These are phyloP conservation scores for Palythoa heliodiscus DNA, from an alignment of 92 coral and sea anemone species.

Conservation along the genomic window DNA sequence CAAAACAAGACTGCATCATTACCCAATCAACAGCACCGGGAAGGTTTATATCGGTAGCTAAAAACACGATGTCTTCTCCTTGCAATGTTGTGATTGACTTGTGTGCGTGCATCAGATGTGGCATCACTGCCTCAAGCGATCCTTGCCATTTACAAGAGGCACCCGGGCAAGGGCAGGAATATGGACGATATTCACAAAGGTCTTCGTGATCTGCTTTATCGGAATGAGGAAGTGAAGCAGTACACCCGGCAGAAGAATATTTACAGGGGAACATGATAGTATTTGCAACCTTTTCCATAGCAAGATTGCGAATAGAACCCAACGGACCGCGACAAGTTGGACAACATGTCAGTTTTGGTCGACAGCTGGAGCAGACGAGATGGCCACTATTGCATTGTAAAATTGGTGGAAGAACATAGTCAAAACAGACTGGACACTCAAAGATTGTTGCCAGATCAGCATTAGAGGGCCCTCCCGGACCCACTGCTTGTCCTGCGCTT, in stretches of 20 bases:
- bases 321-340: slow-evolving; percentile 99
- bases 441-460: slow-evolving; percentile 98
- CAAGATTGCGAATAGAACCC: slow-evolving; percentile 97
- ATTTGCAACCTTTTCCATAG: slow-evolving; percentile 99
- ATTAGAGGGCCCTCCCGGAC: slow-evolving; percentile 89
- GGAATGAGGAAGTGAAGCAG: slow-evolving; percentile 86
- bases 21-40: slow-evolving; percentile 99
- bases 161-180: slow-evolving; percentile 99
- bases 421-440: slow-evolving; percentile 99
- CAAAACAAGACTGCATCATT: slow-evolving; percentile 99
- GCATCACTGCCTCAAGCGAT: slow-evolving; percentile 98
- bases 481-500: slow-evolving; percentile 30
- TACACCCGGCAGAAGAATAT: slow-evolving; percentile 93
- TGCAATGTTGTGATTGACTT: slow-evolving; percentile 99
- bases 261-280: slow-evolving; percentile 98
- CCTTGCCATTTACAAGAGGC: slow-evolving; percentile 99
- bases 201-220: slow-evolving; percentile 99
- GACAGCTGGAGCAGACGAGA: slow-evolving; percentile 98
- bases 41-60: slow-evolving; percentile 96
- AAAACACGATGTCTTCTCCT: slow-evolving; percentile 98
- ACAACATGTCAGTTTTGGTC: slow-evolving; percentile 98
- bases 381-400: slow-evolving; percentile 98
- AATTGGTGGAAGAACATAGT: slow-evolving; percentile 97
- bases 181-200: slow-evolving; percentile 97
- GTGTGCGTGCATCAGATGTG: slow-evolving; percentile 98